Evolutionary conservation across 2,113 vertebrate genomes (phyloP).

Genomic region (Heloderma charlesbogerti): DNA sequence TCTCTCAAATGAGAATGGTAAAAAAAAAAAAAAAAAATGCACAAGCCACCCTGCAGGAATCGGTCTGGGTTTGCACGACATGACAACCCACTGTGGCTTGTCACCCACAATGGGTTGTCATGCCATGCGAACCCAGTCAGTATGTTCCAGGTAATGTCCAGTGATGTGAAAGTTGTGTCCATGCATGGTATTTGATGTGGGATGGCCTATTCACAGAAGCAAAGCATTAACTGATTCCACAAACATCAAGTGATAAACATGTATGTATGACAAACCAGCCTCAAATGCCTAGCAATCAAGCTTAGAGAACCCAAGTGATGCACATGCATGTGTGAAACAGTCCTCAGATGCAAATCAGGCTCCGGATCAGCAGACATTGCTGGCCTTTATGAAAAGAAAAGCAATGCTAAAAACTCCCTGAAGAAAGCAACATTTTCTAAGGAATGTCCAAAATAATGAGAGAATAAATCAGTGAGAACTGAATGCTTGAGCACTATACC

Average conservation of each 20-base stretch:
- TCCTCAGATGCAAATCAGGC: not conserved
- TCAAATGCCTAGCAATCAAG: not conserved
- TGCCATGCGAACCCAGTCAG: too few species aligned
- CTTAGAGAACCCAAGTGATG: not conserved
- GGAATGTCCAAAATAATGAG: not conserved
- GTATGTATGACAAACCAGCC: not conserved
- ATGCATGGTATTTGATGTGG: not conserved
- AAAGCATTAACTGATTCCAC: not conserved
- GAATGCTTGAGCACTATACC: not conserved
- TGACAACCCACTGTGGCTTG: too few species aligned
- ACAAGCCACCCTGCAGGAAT: not conserved
- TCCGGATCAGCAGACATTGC: not conserved
- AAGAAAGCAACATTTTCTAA: constrained; percentile 28
- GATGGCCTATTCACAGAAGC: not conserved
- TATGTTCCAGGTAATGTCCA: not conserved
- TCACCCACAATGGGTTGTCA: too few species aligned
- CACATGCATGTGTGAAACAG: not conserved
- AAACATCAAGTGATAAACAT: not conserved
- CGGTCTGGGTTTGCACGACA: too few species aligned
- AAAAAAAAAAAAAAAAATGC: not conserved
- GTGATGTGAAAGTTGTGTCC: not conserved
- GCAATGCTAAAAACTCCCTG: constrained; percentile 20
- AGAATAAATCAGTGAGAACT: constrained; percentile 37
- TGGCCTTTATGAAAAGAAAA: constrained; percentile 24
- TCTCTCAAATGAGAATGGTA: not conserved